Conservation (phyloP, 2,113 vertebrate species). For the Eurystomus gularis region DNA sequence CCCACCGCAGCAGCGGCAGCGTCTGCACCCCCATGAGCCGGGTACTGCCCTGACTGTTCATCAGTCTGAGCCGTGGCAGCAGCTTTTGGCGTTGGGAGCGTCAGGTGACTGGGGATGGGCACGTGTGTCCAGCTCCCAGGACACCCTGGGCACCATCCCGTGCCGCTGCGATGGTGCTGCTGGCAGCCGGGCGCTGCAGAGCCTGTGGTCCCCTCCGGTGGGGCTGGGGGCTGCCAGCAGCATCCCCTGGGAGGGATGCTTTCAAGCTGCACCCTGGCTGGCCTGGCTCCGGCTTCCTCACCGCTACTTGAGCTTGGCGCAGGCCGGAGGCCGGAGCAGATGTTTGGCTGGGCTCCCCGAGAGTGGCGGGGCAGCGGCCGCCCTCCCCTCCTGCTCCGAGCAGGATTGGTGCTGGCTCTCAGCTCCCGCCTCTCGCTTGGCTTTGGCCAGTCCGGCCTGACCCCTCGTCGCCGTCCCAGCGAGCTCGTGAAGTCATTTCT, state of each 20-base stretch:
- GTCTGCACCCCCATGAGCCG: fast-evolving
- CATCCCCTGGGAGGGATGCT: fast-evolving
- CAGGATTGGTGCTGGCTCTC: background rate
- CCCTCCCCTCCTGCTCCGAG: background rate
- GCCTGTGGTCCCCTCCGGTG: background rate
- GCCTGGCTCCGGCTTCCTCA: background rate
- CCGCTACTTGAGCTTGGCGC: background rate
- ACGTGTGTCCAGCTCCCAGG: fast-evolving
- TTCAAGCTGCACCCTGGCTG: fast-evolving
- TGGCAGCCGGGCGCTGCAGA: background rate
- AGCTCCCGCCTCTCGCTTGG: background rate
- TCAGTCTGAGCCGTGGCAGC: background rate
- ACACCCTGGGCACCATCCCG: fast-evolving
- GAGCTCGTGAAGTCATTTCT: background rate
- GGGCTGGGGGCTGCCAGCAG: background rate
- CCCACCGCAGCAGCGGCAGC: fast-evolving
- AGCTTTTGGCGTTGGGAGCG: fast-evolving
- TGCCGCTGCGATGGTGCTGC: background rate
- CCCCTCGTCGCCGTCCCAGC: background rate
- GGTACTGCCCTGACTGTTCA: background rate
- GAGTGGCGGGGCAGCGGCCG: background rate
- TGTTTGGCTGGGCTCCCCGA: conserved; percentile 36
- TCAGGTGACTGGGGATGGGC: fast-evolving
- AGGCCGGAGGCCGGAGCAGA: conserved; percentile 31
- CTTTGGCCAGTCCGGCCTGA: background rate